Evolutionary conservation across 2,888 invertebrate species (phyloP), one percentile per base, ranked within the genome.

Genomic region (Nemapogon koenigi): DNA sequence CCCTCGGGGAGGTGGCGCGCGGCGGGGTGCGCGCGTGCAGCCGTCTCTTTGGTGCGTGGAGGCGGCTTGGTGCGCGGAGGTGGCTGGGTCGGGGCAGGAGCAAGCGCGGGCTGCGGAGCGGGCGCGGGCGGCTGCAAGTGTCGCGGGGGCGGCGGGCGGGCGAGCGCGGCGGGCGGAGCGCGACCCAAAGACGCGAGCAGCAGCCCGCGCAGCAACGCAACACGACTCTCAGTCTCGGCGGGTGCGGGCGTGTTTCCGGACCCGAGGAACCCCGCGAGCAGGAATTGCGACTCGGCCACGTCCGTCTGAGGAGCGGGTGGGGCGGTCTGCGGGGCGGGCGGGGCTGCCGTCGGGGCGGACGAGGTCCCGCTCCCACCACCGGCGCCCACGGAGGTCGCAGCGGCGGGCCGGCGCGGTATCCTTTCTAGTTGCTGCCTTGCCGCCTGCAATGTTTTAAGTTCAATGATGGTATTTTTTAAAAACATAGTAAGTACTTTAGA

Each of bases 341-440:
- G 67, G 62, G 85, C 70, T 62, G 82, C 76, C 41, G 76, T 73
- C 44, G 81, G 70, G 53, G 83, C 81, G 57, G 82, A 73, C 43
- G 81, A 70, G 53, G 83, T 81, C 57, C 81, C 67, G n/a, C n/a
- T n/a, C n/a, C 61, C 58, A 64, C 81, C 75, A 59, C 81, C 80
- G 33, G 67, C 69, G 29, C 68, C 64, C 35, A 81, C 69, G 40
- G 76, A 66, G 51, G 84, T 81, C 43, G 83, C 84, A 59, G 88
- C 90, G 38, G 87, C 86, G 52, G 87, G 87, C 52, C 94, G 86
- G 52, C 94, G 85, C 50, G 94, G 94, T 65, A 94, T 82, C 45
- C 94, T 84, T 72, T 95, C 94, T 59, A 94, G 71, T 69, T 94
- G 93, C 73, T 94, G 94, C 48, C 94, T 86, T 45, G 90, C 89